Base-by-base conservation (phyloP, 2,888 invertebrate species). In the Microctonus aethiopoides region DNA sequence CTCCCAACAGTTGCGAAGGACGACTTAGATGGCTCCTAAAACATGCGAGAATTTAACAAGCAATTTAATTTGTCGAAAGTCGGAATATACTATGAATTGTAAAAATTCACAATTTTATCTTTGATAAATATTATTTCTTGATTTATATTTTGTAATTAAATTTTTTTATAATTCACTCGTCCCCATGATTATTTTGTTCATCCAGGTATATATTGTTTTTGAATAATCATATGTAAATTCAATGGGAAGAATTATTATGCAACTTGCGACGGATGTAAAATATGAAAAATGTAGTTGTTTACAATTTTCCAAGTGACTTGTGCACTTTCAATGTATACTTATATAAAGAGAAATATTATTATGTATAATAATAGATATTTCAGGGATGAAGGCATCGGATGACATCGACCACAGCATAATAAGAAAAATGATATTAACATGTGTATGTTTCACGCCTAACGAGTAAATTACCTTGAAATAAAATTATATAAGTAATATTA, bases 331-430 rank as follows among this genome's bases (percentile, higher is more conserved):
- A 52, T 56, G 56, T 29, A 20, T 29, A 57, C 20, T 26, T 57
- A 57, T n/a, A 34, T 57, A 22, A 22, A 51, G 10, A 10, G 29
- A 63, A 29, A 16, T 63, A 24, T 51, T 51, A 32, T 32, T 22
- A 29, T 51, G 51, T 9, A 61, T 61, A 61, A 39, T 61, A 61
- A 39, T 39, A 61, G 39, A 61, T 61, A 61, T 61, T 61, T 61
- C 61, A 61, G 39, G 36, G 61, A 22, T 59, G 32, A 34, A 59
- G 61, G 61, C 61, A 61, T 61, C 39, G 41, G 61, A 61, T 61
- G 41, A 41, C 61, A 59, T 34, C 59, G 59, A n/a, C n/a, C 57
- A n/a, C 13, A 16, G 7, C 34, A 34, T 34, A 20, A 20, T 13
- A 29, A 26, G 20, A 16, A 63, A 62, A 61, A 61, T 41, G n/a